These are phyloP conservation scores for Tursiops truncatus DNA, from an alignment of 2,113 vertebrate species.

Conservation along the genomic window DNA sequence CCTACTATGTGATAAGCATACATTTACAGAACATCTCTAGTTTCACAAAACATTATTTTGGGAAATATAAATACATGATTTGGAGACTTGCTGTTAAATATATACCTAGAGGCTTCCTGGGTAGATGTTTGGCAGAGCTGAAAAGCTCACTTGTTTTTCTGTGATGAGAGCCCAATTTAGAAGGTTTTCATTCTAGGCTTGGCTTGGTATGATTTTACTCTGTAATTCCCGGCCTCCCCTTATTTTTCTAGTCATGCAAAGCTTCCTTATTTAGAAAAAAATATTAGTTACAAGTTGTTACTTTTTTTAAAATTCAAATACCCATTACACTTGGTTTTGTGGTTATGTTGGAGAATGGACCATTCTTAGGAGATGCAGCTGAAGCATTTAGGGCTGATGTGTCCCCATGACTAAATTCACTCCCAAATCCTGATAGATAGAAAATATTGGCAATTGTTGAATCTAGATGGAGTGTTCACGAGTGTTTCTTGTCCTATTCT, in stretches of 20 bases:
- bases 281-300: not conserved
- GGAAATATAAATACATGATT: slow-evolving; percentile 19
- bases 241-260: slow-evolving; percentile 63
- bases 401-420: not conserved
- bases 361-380: not conserved
- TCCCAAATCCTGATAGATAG: not conserved
- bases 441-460: rapidly evolving
- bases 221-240: not conserved
- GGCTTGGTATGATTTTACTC: not conserved
- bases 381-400: rapidly evolving
- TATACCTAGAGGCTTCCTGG: slow-evolving; percentile 35
- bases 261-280: slow-evolving; percentile 63
- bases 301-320: not conserved
- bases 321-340: not conserved
- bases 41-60: not conserved
- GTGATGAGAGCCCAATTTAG: slow-evolving; percentile 47
- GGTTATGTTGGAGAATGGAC: not conserved
- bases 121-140: not conserved
- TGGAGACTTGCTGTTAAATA: slow-evolving; percentile 10
- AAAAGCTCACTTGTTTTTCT: slow-evolving; percentile 52
- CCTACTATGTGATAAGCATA: not conserved
- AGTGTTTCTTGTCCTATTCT: rapidly evolving
- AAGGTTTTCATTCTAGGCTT: slow-evolving; percentile 25
- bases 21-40: not conserved
- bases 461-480: rapidly evolving